Evolutionary conservation across 2,797 vertebrate genomes (phyloP), one percentile per base, ranked within the genome.

Genomic region (Argyrosomus regius): DNA sequence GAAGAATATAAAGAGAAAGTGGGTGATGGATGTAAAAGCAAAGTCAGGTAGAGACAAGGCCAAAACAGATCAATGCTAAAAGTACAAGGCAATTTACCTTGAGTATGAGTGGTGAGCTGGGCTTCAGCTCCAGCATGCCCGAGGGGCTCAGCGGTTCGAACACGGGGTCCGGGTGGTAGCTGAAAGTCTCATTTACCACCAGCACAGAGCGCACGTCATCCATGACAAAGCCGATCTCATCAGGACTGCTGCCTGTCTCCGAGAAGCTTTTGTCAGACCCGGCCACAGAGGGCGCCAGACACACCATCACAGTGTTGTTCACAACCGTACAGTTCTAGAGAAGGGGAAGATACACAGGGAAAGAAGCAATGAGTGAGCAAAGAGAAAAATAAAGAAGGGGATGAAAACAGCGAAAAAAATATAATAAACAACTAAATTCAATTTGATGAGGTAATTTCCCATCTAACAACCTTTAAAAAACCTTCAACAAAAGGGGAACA

Each of bases 211-310:
- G 97, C 67, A 99, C 98, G 0, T 97, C 96, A 82, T 99, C 98
- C 98, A 99, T 99, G 91, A 98, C 17, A 1, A 99, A 99, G 71
- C 98, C 98, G 0, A 99, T 96, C 94, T 99, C 97, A 1, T 99
- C 98, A 0, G 98, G 98, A 69, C 96, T 95, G 90, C 95, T 97
- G 0, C 98, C 97, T 0, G 93, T 82, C 80, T 98, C 98, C 0
- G 96, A 96, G 14, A 97, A 97, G 65, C 87, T 94, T 66, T 95
- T 96, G 3, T 93, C 82, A 0, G 96, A 95, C 35, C 93, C 96
- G 12, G 96, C 96, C 70, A 99, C 96, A 17, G 97, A 98, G 0
- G 98, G 98, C 0, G 98, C 98, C 0, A 96, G 95, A 93, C 98
- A 99, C 80, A 98, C 92, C 98, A 99, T 99, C 88, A 97, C 96